Evolutionary conservation across 2,797 vertebrate species (phyloP).

Genomic region (Sebastes aleutianus): DNA sequence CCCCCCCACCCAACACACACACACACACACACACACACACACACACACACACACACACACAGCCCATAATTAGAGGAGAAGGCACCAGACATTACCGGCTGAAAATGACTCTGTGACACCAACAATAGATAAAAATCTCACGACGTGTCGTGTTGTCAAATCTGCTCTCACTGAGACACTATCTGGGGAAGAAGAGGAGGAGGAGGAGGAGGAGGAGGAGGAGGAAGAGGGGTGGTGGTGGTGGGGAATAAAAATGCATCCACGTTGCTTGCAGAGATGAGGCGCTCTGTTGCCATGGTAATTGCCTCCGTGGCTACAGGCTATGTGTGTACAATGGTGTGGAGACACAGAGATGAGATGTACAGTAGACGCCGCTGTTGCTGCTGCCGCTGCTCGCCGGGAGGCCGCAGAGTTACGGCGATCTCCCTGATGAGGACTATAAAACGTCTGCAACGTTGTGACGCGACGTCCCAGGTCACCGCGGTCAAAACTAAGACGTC

Average conservation of each 20-base stretch:
- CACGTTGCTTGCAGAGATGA: slow-evolving; percentile 43
- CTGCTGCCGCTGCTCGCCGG: too few relatives aligned
- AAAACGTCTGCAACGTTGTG: too few relatives aligned
- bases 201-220: not conserved
- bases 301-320: slow-evolving; percentile 31
- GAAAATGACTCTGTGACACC: not conserved
- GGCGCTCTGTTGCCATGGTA: slow-evolving; percentile 72
- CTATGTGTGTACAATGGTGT: slow-evolving; percentile 17
- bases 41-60: too few relatives aligned
- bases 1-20: too few relatives aligned
- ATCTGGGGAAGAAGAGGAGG: not conserved
- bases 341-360: slow-evolving; percentile 5
- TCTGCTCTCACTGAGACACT: slow-evolving; percentile 12
- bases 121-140: too few relatives aligned
- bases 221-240: not conserved
- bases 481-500: too few relatives aligned
- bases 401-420: too few relatives aligned
- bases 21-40: too few relatives aligned
- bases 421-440: too few relatives aligned
- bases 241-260: not conserved
- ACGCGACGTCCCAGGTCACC: too few relatives aligned
- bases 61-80: slow-evolving; percentile 19
- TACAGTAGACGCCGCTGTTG: not conserved
- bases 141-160: too few relatives aligned
- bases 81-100: not conserved